A percentile compares a stretch with the other conserved stretches of the same genome.
phyloP scores from a whole-genome alignment of 37 sponge, comb jelly and placozoan genomes.

The Cliona cf. orientalis region DNA sequence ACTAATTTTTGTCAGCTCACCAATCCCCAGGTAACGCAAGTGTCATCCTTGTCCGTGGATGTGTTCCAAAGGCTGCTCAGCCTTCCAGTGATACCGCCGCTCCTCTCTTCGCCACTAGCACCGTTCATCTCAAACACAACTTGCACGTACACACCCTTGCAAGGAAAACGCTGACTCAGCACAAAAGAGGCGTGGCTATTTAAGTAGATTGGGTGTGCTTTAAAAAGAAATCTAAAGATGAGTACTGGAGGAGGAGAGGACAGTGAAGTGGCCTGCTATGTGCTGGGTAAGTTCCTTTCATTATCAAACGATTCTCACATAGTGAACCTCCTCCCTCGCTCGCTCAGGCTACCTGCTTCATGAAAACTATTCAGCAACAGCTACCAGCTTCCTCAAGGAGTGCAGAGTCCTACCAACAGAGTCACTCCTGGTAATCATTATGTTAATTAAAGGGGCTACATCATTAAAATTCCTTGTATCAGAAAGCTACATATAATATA shows the following conservation, averaged over 20 bases:
- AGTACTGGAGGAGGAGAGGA: no score
- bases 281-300: constrained; percentile 24
- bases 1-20: background rate
- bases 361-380: constrained; percentile 26
- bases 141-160: no score
- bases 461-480: background rate
- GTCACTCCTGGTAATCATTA: constrained; percentile 20
- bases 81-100: background rate
- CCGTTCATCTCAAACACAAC: no score
- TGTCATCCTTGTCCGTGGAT: constrained; percentile 17
- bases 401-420: constrained; percentile 26
- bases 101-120: no score
- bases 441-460: background rate
- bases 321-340: background rate
- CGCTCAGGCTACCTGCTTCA: constrained; percentile 34
- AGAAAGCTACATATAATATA: background rate
- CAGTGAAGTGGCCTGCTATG: constrained; percentile 33
- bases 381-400: constrained; percentile 29
- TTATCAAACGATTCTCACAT: no score
- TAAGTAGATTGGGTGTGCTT: no score
- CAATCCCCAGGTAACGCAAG: constrained; percentile 36
- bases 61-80: constrained; percentile 38
- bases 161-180: no score
- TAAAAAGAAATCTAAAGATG: background rate
- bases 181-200: no score